Base-by-base conservation (phyloP, 2,888 invertebrate genomes). In the Oegoconia quadripuncta region DNA sequence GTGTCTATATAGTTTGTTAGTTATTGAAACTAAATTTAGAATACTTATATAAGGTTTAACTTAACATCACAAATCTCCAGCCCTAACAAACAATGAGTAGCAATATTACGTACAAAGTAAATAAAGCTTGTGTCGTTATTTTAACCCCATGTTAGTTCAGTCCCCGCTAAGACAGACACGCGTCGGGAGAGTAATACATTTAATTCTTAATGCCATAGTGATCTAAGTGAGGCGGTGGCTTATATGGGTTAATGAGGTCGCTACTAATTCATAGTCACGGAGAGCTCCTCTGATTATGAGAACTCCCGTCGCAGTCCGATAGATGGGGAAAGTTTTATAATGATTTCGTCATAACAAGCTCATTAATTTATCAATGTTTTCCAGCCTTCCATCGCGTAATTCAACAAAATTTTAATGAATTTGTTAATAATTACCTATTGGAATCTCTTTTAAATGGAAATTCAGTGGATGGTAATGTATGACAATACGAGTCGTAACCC, bases 191-290 rank as follows among this genome's bases (percentile, higher is more conserved):
- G 67, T 63, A 62, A 72, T 71, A 73, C 73, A 70, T 76, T 81
- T 73, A 74, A 78, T 79, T 77, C 74, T 76, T 77, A 78, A 79
- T 72, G 66, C 69, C 58, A 67, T 67, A 71, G 69, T 73, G 74
- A 77, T 78, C 73, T 74, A 69, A 70, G 64, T 52, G 52, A 59
- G 59, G 59, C 60, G 52, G 50, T 45, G 56, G 65, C 71, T 72
- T 70, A 74, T 80, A 65, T 76, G 74, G 79, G 78, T 79, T 83
- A 84, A 84, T 82, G 80, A 79, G 81, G 74, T 73, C 68, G 55
- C 71, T 64, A 67, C 73, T 80, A 80, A 82, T 80, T 81, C 75
- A 80, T 74, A 71, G 71, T 70, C 70, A 71, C 64, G 71, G 64
- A 74, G 49, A 58, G 56, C 60, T 64, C 65, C 64, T 60, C 53